These are phyloP conservation scores for Eilema griseolum DNA, from an alignment of 2,888 invertebrate genomes.

Conservation along the genomic window DNA sequence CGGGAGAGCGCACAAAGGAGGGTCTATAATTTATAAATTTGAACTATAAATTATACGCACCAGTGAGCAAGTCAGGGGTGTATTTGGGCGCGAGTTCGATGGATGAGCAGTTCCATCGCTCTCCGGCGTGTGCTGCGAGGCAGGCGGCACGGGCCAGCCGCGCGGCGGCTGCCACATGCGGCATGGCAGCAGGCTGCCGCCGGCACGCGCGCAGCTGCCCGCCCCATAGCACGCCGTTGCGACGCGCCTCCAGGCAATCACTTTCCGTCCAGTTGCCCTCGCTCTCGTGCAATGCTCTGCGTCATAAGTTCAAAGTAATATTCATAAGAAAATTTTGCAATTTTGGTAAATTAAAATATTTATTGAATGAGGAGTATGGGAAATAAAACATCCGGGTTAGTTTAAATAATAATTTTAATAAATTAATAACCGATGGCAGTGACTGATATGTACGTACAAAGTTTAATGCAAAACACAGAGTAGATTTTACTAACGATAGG, in stretches of 20 bases:
- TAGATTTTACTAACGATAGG: not conserved
- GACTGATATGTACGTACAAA: conserved; percentile 30
- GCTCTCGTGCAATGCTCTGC: conserved; percentile 77
- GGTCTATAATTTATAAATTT: conserved; percentile 3
- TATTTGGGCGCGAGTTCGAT: conserved; percentile 90
- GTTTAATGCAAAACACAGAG: conserved; percentile 25
- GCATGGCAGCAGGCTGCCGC: conserved; percentile 90
- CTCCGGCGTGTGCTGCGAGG: conserved; percentile 89
- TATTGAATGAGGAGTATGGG: not conserved
- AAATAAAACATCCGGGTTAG: conserved; percentile 34
- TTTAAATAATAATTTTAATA: conserved; percentile 24
- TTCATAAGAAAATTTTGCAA: not conserved
- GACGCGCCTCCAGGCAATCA: conserved; percentile 77
- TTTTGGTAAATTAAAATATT: not conserved
- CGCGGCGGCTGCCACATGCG: conserved; percentile 92
- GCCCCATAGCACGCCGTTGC: conserved; percentile 85
- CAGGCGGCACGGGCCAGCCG: conserved; percentile 90
- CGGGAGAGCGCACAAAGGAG: conserved; percentile 3
- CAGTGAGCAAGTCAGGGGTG: conserved; percentile 92
- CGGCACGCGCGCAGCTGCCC: conserved; percentile 89
- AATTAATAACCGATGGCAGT: conserved; percentile 40
- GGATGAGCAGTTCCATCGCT: conserved; percentile 95
- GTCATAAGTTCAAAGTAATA: conserved; percentile 15
- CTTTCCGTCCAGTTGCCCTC: conserved; percentile 83
- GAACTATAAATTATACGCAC: conserved; percentile 71